phyloP scores from a whole-genome alignment of 23 tunicate genomes.

The Diplosoma virens region DNA sequence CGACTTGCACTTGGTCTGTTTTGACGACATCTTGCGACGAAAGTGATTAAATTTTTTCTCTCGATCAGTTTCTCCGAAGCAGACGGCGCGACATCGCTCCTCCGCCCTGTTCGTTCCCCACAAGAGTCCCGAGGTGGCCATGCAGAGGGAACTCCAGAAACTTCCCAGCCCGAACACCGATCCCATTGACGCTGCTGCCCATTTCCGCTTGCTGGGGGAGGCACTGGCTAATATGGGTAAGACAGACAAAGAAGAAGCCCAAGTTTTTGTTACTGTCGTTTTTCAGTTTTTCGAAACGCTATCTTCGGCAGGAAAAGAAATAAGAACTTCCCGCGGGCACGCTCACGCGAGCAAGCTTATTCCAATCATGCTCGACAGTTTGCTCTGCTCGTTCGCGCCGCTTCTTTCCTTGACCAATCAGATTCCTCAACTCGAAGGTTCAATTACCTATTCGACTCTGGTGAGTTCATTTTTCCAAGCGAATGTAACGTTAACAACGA shows the following conservation, averaged over 20 bases:
- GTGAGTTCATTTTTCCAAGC: conserved; percentile 42
- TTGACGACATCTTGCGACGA: background rate
- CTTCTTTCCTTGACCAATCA: conserved; percentile 59
- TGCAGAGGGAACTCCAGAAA: conserved; percentile 59
- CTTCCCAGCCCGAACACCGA: conserved; percentile 59
- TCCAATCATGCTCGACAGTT: conserved; percentile 50
- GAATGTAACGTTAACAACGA: too few species aligned
- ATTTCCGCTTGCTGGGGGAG: conserved; percentile 68
- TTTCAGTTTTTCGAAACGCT: background rate
- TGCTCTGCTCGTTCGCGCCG: conserved; percentile 66
- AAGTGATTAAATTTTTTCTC: background rate
- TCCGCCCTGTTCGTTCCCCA: conserved; percentile 37
- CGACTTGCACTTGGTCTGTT: too few species aligned
- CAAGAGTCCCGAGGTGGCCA: conserved; percentile 62
- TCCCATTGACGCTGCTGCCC: conserved; percentile 86
- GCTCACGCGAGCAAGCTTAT: background rate
- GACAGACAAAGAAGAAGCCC: background rate
- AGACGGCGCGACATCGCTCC: background rate
- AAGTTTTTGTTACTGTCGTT: background rate
- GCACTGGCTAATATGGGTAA: conserved; percentile 48
- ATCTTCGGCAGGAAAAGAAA: background rate
- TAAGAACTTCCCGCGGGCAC: background rate
- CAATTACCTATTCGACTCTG: conserved; percentile 37
- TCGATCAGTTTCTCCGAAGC: conserved; percentile 2
- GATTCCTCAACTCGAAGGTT: conserved; percentile 54